These are phyloP conservation scores for Anarhynchus alexandrinus DNA, from an alignment of 2,113 vertebrate species.

Conservation along the genomic window DNA sequence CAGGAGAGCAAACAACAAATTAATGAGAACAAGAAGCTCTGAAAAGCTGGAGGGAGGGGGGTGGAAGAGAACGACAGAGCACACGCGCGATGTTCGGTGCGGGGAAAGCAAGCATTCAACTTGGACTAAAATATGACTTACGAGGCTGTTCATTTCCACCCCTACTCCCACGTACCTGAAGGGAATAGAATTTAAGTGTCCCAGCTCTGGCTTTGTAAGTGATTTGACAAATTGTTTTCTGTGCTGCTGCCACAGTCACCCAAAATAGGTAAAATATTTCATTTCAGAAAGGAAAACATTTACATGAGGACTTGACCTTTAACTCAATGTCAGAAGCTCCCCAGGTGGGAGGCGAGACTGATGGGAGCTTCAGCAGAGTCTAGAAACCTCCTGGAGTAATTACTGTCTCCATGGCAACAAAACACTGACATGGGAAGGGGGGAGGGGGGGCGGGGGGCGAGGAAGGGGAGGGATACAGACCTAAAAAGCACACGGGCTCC, in stretches of 20 bases:
- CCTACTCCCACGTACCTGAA: conserved; percentile 25
- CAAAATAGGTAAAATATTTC: conserved; percentile 76
- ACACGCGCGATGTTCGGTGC: rapidly evolving
- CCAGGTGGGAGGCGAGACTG: conserved; percentile 63
- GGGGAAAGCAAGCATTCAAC: background rate
- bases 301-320: conserved; percentile 73
- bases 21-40: conserved; percentile 30
- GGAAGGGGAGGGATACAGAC: background rate
- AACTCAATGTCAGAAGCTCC: conserved; percentile 72
- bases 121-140: conserved; percentile 24
- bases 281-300: conserved; percentile 71
- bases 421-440: conserved; percentile 1
- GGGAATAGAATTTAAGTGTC: conserved; percentile 67
- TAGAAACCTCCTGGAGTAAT: conserved; percentile 70
- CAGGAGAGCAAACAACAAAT: conserved; percentile 31
- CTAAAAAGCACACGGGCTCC: background rate
- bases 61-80: background rate
- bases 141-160: conserved; percentile 17
- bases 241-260: conserved; percentile 58
- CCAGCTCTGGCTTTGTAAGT: conserved; percentile 54
- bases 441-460: background rate
- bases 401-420: conserved; percentile 69
- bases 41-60: background rate
- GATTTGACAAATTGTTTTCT: conserved; percentile 75
- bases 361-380: conserved; percentile 62